Percentiles rank a stretch among this genome's conserved stretches.
phyloP scores from a whole-genome alignment of 2,797 vertebrate genomes.

The Lutjanus argentimaculatus region DNA sequence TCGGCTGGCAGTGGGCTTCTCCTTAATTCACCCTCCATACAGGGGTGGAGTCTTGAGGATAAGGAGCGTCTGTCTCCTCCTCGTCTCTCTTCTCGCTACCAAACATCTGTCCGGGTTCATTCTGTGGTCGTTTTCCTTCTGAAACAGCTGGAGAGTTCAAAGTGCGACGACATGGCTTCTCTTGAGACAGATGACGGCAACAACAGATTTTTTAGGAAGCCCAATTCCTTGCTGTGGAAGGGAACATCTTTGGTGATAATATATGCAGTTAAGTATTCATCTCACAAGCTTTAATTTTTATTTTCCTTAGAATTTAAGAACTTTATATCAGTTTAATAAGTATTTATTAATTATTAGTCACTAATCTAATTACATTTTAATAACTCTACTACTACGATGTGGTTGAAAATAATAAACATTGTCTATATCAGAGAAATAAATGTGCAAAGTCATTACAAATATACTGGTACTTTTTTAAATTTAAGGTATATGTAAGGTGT shows the following conservation, averaged over 20 bases:
- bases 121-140: too few species aligned
- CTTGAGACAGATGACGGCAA: background rate
- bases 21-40: background rate
- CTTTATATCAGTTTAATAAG: background rate
- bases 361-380: background rate
- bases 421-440: too few species aligned
- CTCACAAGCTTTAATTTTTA: too few species aligned
- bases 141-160: background rate
- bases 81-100: background rate
- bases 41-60: background rate
- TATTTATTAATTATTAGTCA: background rate
- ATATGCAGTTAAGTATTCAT: conserved; percentile 4
- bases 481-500: too few species aligned
- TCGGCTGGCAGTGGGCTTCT: too few species aligned
- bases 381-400: background rate
- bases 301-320: too few species aligned
- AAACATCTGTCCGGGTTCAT: background rate
- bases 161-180: background rate
- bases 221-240: rapidly evolving
- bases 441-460: too few species aligned
- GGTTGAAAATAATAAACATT: too few species aligned
- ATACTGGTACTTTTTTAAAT: too few species aligned
- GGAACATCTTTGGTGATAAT: background rate
- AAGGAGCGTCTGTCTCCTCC: background rate
- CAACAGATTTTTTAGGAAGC: background rate